These are phyloP conservation scores for Gonioctena quinquepunctata DNA, from an alignment of 1,140 invertebrate species.

Conservation along the genomic window DNA sequence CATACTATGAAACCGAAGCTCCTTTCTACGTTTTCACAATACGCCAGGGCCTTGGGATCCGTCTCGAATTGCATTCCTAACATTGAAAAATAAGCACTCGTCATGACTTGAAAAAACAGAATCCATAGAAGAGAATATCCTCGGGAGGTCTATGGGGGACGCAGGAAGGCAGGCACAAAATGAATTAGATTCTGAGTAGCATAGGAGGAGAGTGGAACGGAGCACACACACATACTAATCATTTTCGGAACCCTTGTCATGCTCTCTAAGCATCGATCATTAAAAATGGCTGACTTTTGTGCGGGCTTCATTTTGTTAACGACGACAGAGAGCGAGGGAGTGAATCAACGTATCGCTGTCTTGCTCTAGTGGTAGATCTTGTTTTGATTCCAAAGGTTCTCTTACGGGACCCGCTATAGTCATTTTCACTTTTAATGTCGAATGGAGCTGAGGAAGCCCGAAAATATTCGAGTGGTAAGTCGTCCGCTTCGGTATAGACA, in stretches of 20 bases:
- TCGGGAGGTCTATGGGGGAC: not conserved
- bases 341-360: not conserved
- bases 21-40: not conserved
- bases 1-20: not conserved
- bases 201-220: slow-evolving; percentile 29
- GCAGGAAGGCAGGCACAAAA: not conserved
- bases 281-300: slow-evolving; percentile 39
- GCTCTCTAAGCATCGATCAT: slow-evolving; percentile 42
- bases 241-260: slow-evolving; percentile 41
- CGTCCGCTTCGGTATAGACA: no score
- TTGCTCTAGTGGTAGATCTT: not conserved
- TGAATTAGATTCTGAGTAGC: not conserved
- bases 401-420: not conserved
- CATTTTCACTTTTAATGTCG: no score
- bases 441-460: no score
- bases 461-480: no score
- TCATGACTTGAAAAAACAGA: slow-evolving; percentile 35
- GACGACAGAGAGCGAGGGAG: slow-evolving; percentile 13
- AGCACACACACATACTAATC: slow-evolving; percentile 38
- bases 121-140: slow-evolving; percentile 35
- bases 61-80: slow-evolving; percentile 36
- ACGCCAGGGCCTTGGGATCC: slow-evolving; percentile 17
- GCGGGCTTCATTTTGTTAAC: slow-evolving; percentile 30
- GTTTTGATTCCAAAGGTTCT: not conserved
- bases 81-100: slow-evolving; percentile 37